Percentiles rank a stretch among this genome's conserved stretches.
These are phyloP conservation scores for Hydrophis major DNA, from an alignment of 2,797 vertebrate species.

Conservation along the genomic window DNA sequence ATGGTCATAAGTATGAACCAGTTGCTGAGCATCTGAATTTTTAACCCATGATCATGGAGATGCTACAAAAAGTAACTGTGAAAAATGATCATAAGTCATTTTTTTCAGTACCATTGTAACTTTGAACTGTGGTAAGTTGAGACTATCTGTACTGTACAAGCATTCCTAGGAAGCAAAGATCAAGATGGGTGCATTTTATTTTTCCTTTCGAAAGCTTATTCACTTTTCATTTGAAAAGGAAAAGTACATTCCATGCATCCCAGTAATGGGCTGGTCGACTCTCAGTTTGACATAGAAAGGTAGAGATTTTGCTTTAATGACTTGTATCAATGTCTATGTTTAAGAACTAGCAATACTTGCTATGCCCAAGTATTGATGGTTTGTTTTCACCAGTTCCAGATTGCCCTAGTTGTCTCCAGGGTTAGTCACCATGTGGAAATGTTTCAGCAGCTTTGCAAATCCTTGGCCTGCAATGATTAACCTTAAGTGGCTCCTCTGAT, in stretches of 20 bases:
- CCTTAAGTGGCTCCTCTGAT: slow-evolving; percentile 40
- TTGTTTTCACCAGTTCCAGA: background rate
- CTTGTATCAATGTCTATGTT: background rate
- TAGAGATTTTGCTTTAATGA: background rate
- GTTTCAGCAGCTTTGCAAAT: slow-evolving; percentile 45
- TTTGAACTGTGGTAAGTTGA: background rate
- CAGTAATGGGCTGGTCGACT: background rate
- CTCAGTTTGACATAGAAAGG: background rate
- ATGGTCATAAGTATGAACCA: background rate
- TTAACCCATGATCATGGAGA: background rate
- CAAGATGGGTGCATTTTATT: background rate
- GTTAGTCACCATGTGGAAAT: slow-evolving; percentile 49
- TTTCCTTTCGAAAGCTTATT: background rate
- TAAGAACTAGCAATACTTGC: background rate
- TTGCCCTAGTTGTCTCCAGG: slow-evolving; percentile 7
- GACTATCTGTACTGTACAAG: background rate
- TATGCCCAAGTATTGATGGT: background rate
- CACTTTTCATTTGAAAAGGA: background rate
- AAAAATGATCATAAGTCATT: background rate
- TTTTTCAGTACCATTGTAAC: background rate
- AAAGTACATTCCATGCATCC: background rate
- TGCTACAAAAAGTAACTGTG: background rate
- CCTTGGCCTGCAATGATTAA: slow-evolving; percentile 54
- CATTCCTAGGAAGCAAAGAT: background rate
- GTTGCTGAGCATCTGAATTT: background rate